phyloP scores from a whole-genome alignment of 2,888 invertebrate species.

The Eurytoma adleriae region DNA sequence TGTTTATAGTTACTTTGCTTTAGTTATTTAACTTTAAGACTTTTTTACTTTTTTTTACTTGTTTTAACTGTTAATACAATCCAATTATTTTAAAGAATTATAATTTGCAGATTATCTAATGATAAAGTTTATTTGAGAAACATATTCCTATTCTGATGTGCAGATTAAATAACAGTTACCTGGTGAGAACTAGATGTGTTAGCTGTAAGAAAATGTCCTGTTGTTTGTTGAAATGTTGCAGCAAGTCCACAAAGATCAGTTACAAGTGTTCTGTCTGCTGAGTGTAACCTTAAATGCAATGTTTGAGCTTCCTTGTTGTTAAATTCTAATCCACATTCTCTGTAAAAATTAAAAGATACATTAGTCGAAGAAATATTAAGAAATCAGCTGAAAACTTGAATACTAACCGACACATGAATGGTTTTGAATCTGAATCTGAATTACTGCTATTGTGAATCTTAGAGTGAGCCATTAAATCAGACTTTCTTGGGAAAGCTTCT shows the following conservation, averaged over 20 bases:
- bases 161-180: constrained; percentile 62
- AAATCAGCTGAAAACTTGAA: background rate
- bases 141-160: background rate
- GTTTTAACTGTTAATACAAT: too few relatives aligned
- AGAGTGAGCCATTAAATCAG: constrained; percentile 83
- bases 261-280: constrained; percentile 88
- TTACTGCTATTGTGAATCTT: constrained; percentile 76
- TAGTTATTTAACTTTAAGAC: too few relatives aligned
- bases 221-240: constrained; percentile 83
- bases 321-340: constrained; percentile 82
- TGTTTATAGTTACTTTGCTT: too few relatives aligned
- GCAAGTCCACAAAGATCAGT: constrained; percentile 89
- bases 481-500: constrained; percentile 85
- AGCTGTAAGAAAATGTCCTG: constrained; percentile 80
- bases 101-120: background rate
- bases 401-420: constrained; percentile 76
- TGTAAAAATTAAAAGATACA: constrained; percentile 60
- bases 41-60: too few relatives aligned
- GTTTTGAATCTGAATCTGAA: constrained; percentile 73
- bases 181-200: constrained; percentile 73
- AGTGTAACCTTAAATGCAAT: constrained; percentile 87
- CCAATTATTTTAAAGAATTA: too few relatives aligned
- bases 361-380: background rate
- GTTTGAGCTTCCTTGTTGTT: constrained; percentile 86
- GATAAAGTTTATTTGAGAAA: background rate